Evolutionary conservation across 2,888 invertebrate genomes (phyloP).

Genomic region (Agonum fuliginosum): DNA sequence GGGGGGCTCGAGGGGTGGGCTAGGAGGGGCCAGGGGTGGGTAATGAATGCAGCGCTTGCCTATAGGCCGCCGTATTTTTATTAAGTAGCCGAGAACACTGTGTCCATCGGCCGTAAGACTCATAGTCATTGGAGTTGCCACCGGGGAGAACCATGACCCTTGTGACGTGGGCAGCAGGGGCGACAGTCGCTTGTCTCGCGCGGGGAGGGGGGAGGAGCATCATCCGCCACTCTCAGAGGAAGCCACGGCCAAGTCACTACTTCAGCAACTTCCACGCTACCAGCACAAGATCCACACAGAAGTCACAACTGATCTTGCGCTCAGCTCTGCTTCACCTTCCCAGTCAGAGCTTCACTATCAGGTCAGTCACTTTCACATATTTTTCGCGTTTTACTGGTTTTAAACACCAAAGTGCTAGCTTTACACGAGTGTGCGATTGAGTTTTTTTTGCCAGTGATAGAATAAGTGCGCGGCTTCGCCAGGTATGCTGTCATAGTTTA

Average conservation of each 20-base stretch:
- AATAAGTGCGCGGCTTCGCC: not conserved
- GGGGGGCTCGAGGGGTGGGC: not conserved
- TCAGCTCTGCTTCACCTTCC: not conserved
- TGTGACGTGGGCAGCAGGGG: not conserved
- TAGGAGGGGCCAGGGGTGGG: not conserved
- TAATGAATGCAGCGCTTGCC: slow-evolving; percentile 45
- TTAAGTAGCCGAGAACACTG: slow-evolving; percentile 56
- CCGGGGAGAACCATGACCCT: not conserved
- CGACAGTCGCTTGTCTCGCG: slow-evolving; percentile 7
- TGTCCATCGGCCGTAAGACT: slow-evolving; percentile 52
- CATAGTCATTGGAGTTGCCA: slow-evolving; percentile 56
- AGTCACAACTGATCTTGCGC: too few relatives aligned
- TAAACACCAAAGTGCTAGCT: not conserved
- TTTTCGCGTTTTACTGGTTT: not conserved
- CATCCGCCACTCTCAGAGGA: slow-evolving; percentile 53
- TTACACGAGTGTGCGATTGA: not conserved
- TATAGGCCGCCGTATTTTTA: slow-evolving; percentile 56
- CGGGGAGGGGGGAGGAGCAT: slow-evolving; percentile 34
- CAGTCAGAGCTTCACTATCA: not conserved
- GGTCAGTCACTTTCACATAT: slow-evolving; percentile 26
- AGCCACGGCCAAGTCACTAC: slow-evolving; percentile 55
- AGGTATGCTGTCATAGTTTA: not conserved
- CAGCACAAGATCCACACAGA: slow-evolving; percentile 54
- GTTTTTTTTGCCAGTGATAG: not conserved
- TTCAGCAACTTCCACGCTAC: slow-evolving; percentile 59